Conservation (phyloP, 2,113 vertebrate species). For the Rhinoptilus africanus region DNA sequence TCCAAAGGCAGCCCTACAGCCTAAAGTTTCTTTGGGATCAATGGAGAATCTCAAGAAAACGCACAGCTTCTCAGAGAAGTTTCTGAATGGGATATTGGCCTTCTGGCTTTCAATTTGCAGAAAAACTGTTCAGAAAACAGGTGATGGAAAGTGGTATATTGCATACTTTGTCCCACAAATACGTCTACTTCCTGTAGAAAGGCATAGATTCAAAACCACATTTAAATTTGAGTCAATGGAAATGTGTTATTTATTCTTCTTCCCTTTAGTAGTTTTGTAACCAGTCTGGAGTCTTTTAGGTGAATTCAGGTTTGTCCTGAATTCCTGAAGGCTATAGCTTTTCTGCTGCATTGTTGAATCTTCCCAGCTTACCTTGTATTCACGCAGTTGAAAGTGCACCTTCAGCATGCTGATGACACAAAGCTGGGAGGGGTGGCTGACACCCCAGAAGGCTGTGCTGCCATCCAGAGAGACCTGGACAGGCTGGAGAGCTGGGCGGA, state of each 20-base stretch:
- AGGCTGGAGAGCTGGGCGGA: no score
- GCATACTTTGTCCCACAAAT: background rate
- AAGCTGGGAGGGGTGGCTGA: no score
- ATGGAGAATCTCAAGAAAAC: background rate
- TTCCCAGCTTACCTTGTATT: background rate
- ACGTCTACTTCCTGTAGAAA: background rate
- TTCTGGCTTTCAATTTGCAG: background rate
- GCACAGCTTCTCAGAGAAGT: background rate
- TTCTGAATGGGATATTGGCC: background rate
- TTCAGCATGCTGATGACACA: no score
- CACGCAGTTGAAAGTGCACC: rapidly evolving
- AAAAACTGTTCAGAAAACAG: background rate
- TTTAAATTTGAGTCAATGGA: background rate
- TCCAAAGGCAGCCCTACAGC: background rate
- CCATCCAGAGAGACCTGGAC: no score
- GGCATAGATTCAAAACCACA: background rate
- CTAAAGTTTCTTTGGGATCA: background rate
- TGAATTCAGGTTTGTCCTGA: background rate
- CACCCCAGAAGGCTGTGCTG: no score
- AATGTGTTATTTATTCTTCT: background rate
- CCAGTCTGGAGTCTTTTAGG: background rate
- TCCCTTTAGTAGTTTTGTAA: background rate
- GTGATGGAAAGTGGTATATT: background rate
- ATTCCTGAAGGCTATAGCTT: background rate
- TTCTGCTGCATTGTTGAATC: background rate